Conservation (phyloP, 2,113 vertebrate genomes). For the Corythornis cristatus region DNA sequence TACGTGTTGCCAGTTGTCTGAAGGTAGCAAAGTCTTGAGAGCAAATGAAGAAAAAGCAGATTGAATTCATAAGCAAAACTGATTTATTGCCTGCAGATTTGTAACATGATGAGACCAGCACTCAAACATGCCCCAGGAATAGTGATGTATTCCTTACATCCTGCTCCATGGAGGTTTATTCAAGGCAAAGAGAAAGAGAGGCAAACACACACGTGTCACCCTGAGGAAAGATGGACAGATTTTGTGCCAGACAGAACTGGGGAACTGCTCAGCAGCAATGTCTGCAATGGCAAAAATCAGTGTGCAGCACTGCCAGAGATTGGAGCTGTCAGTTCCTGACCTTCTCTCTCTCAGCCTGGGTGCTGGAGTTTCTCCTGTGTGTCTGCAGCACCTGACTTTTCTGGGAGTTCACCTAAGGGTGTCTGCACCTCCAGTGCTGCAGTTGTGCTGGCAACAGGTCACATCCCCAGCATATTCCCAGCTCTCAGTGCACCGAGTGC, state of each 20-base stretch:
- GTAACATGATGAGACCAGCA: not conserved
- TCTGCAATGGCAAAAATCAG: not conserved
- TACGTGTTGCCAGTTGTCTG: not conserved
- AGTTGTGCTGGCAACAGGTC: not conserved
- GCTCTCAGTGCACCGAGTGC: not conserved
- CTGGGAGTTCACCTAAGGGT: not conserved
- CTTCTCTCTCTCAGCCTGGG: not conserved
- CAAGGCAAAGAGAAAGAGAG: not conserved
- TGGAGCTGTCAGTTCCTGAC: not conserved
- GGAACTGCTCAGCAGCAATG: not conserved
- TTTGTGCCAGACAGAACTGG: not conserved
- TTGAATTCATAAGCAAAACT: not conserved
- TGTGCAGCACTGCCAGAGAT: not conserved
- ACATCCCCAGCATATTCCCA: not conserved
- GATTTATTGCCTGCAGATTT: not conserved
- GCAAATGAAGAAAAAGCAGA: not conserved
- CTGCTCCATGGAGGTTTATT: not conserved
- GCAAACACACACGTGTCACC: not conserved
- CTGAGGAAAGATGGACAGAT: not conserved
- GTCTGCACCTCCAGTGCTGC: not conserved
- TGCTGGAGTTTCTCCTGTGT: not conserved
- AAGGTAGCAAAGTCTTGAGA: not conserved
- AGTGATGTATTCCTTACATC: not conserved
- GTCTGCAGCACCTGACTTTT: not conserved
- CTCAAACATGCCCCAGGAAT: not conserved